These are phyloP conservation scores for Myotis planiceps DNA, from an alignment of 2,797 vertebrate genomes.

Conservation along the genomic window DNA sequence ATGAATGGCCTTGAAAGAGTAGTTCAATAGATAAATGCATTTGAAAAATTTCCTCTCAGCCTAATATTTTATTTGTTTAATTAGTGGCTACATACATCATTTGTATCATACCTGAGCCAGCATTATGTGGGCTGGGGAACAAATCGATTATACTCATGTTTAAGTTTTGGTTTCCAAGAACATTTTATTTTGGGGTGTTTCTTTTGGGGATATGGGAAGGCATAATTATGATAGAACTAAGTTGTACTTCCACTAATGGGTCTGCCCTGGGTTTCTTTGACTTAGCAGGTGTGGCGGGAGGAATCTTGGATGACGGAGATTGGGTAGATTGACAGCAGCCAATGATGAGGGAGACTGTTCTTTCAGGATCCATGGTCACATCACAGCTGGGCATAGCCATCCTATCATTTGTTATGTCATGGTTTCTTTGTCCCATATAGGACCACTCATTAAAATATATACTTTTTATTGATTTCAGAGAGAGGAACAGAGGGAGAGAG, in stretches of 20 bases:
- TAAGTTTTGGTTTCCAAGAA: not conserved
- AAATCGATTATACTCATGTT: fast-evolving
- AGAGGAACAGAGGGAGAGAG: no score
- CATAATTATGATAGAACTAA: not conserved
- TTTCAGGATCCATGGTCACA: not conserved
- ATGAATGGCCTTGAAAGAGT: not conserved
- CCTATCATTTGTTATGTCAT: not conserved
- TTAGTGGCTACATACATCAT: not conserved
- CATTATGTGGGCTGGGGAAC: not conserved
- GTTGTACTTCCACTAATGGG: fast-evolving
- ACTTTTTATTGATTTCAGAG: no score
- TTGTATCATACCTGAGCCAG: not conserved
- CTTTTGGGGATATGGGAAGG: no score
- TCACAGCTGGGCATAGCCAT: not conserved
- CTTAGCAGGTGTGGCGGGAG: not conserved
- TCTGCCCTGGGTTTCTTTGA: no score
- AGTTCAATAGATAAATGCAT: not conserved
- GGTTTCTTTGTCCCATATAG: not conserved
- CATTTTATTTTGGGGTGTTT: not conserved
- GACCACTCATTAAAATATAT: no score
- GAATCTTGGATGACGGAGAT: fast-evolving
- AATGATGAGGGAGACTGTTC: not conserved
- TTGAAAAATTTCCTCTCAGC: not conserved
- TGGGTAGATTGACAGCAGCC: not conserved
- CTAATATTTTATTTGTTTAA: not conserved